Base-by-base conservation (phyloP, 2,888 invertebrate species). In the Andrena camellia region DNA sequence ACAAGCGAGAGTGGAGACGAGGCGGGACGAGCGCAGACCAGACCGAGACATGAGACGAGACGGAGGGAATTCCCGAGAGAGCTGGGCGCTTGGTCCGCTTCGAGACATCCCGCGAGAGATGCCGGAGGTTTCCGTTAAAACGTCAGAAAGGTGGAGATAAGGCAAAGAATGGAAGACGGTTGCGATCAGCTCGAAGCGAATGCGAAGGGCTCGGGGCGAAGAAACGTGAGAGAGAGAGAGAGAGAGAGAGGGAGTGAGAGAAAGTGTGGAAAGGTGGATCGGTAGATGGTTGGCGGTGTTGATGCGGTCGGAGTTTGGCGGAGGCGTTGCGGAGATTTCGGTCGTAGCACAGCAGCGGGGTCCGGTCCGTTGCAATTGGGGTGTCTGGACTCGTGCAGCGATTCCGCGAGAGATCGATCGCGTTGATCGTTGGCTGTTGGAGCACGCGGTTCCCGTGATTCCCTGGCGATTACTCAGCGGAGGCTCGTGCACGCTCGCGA, bases 251-350 rank as follows among this genome's bases (percentile, higher is more conserved):
- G n/a, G n/a, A n/a, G 10, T 2, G 7, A 0, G 23, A 42, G 66
- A 23, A 10, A 59, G 8, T 17, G 13, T 17, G 42, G 4, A 17
- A 1, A 4, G 42, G 42, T 42, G 17, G 10, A 35, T 42, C 33
- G 33, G 33, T 31, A 0, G 2, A 3, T 4, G 48, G 20, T 48
- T 5, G 33, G 50, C 48, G 42, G 17, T 13, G 26, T 35, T 6
- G 31, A 20, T 31, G 20, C 23, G 29, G 29, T n/a, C 23, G 17
- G 23, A 20, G 69, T 33, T 10, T 13, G 62, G 6, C 5, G 75
- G 59, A 62, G 79, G 42, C 78, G 60, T 66, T 62, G 78, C 78
- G 8, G 67, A 67, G 62, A 67, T 74, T 73, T 59, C 23, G 31
- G 17, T 59, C n/a, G 76, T 26, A 10, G 73, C 74, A 42, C 67